Percentiles rank a stretch among this genome's conserved stretches.
These are phyloP conservation scores for Ormyrus thymus DNA, from an alignment of 2,888 invertebrate species.

Conservation along the genomic window DNA sequence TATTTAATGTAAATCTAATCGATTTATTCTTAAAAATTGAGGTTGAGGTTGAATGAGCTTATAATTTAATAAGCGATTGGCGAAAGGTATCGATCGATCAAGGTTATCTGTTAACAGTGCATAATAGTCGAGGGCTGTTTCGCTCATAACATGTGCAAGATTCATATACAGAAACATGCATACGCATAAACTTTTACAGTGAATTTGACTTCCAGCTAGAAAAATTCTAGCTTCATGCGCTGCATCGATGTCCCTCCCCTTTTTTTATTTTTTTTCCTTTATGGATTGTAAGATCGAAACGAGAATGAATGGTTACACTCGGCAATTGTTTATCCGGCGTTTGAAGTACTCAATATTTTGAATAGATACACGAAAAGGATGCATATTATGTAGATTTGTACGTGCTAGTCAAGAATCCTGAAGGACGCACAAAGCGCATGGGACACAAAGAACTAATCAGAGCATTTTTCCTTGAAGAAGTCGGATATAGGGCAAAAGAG, in stretches of 20 bases:
- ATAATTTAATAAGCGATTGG: not conserved
- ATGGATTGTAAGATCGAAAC: constrained; percentile 25
- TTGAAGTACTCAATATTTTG: constrained; percentile 34
- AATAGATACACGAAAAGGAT: constrained; percentile 41
- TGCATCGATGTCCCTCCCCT: constrained; percentile 22
- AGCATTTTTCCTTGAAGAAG: constrained; percentile 32
- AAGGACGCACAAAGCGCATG: constrained; percentile 64
- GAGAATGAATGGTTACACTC: constrained; percentile 22
- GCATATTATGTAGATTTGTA: constrained; percentile 58
- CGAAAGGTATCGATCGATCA: constrained; percentile 55
- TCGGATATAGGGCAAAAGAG: constrained; percentile 20
- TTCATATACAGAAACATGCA: constrained; percentile 4
- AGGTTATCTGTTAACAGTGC: constrained; percentile 45
- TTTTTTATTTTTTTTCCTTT: constrained; percentile 41
- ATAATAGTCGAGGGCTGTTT: constrained; percentile 24
- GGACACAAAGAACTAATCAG: constrained; percentile 46
- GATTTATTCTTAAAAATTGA: constrained; percentile 39
- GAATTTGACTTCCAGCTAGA: constrained; percentile 50
- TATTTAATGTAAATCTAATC: constrained; percentile 43
- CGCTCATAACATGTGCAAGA: constrained; percentile 24
- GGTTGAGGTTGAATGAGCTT: constrained; percentile 2
- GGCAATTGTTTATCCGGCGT: constrained; percentile 17
- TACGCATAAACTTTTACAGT: constrained; percentile 21
- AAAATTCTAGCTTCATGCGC: constrained; percentile 29
- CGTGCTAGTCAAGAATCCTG: constrained; percentile 67